Evolutionary conservation across 1,140 invertebrate species (phyloP).

Genomic region (Rhagoletis zephyria): DNA sequence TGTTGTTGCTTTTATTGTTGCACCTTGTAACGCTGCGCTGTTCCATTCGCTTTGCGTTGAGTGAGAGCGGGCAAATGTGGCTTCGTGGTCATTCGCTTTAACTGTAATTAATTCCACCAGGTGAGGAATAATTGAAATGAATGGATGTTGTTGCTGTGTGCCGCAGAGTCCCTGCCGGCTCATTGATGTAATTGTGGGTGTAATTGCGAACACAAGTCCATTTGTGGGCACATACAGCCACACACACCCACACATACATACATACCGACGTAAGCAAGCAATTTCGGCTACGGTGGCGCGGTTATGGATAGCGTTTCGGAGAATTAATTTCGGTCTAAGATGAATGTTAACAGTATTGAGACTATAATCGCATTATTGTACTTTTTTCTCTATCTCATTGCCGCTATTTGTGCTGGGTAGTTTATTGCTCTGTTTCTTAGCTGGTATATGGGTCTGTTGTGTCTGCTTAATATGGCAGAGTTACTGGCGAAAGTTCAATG

Average conservation of each 20-base stretch:
- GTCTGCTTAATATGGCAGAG: background rate
- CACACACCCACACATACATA: background rate
- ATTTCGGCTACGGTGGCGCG: background rate
- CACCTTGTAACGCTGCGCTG: background rate
- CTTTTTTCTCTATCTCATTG: too few relatives aligned
- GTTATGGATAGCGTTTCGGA: background rate
- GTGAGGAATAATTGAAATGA: slow-evolving; percentile 39
- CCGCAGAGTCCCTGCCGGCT: background rate
- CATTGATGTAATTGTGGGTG: background rate
- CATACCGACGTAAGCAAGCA: background rate
- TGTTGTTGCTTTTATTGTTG: background rate
- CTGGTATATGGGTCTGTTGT: too few relatives aligned
- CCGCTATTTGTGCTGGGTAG: too few relatives aligned
- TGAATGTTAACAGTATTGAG: slow-evolving; percentile 20
- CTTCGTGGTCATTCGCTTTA: slow-evolving; percentile 33
- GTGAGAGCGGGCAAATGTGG: background rate
- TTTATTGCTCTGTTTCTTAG: too few relatives aligned
- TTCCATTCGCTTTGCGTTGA: background rate
- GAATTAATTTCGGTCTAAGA: slow-evolving; percentile 14
- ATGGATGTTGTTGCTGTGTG: slow-evolving; percentile 15
- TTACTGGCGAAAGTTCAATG: background rate
- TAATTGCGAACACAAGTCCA: background rate
- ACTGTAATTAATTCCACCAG: slow-evolving; percentile 41
- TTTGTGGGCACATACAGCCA: background rate
- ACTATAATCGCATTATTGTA: slow-evolving; percentile 1